These are phyloP conservation scores for Labeo rohita DNA, from an alignment of 2,113 vertebrate genomes.

Conservation along the genomic window DNA sequence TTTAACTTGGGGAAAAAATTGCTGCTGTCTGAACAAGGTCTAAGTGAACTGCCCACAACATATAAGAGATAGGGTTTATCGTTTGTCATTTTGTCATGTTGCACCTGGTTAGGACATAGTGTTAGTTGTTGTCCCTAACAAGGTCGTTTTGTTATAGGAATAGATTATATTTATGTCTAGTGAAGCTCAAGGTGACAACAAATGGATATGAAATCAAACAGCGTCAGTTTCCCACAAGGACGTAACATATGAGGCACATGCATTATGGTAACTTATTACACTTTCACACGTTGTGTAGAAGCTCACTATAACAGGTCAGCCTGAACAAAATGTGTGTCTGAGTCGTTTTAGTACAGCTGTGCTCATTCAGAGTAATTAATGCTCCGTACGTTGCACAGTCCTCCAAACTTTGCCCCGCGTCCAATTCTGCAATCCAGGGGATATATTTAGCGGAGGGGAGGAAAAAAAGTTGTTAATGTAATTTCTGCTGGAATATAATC, in stretches of 20 bases:
- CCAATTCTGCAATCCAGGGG: conserved; percentile 72
- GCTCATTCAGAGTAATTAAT: conserved; percentile 71
- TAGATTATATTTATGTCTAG: background rate
- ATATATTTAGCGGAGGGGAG: conserved; percentile 82
- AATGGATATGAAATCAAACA: conserved; percentile 8
- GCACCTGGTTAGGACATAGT: background rate
- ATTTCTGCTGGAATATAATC: conserved; percentile 95
- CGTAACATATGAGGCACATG: background rate
- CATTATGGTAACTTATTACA: conserved; percentile 28
- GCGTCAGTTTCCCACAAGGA: background rate
- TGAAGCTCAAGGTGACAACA: conserved; percentile 23
- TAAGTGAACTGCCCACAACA: background rate
- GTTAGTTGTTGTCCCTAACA: conserved; percentile 9
- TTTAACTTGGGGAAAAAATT: background rate
- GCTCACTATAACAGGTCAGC: background rate
- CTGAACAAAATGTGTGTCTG: conserved; percentile 30
- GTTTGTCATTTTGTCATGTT: conserved; percentile 19
- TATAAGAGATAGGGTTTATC: background rate
- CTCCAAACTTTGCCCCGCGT: conserved; percentile 67
- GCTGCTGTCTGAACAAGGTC: background rate
- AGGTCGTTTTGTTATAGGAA: conserved; percentile 12
- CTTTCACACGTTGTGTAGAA: conserved; percentile 24
- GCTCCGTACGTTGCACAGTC: conserved; percentile 51
- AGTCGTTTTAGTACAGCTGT: conserved; percentile 41
- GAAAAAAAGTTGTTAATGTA: conserved; percentile 79